Percentiles rank a stretch among this genome's conserved stretches.
These are phyloP conservation scores for Diceros bicornis DNA, from an alignment of 2,797 vertebrate genomes.

Conservation along the genomic window DNA sequence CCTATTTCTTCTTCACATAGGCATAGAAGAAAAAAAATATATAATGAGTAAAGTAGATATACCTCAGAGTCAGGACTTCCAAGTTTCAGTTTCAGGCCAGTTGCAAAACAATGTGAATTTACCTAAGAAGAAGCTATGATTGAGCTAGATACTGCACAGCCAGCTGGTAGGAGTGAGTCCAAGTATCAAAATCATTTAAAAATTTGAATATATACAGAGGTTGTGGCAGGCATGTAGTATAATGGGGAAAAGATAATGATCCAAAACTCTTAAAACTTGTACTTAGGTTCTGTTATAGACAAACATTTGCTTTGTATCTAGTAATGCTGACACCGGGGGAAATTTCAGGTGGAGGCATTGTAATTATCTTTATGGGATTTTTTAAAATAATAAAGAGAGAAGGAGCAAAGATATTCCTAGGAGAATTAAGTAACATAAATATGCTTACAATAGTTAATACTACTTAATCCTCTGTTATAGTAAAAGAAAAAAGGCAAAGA, in stretches of 20 bases:
- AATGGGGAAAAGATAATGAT: not conserved
- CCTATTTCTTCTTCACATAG: not conserved
- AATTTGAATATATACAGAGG: not conserved
- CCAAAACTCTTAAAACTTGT: not conserved
- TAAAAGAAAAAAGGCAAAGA: constrained; percentile 5
- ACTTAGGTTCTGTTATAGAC: not conserved
- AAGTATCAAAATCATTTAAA: not conserved
- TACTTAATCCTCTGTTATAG: not conserved
- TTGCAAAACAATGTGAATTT: not conserved
- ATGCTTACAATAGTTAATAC: constrained; percentile 28
- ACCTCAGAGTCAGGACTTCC: not conserved
- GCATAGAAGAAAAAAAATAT: not conserved
- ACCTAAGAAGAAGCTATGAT: not conserved
- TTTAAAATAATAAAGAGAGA: constrained; percentile 17
- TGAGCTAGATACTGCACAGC: not conserved
- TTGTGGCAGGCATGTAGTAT: not conserved
- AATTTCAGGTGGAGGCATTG: constrained; percentile 16
- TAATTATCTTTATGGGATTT: constrained; percentile 20
- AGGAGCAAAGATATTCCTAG: not conserved
- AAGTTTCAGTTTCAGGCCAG: not conserved
- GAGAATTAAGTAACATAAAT: constrained; percentile 11
- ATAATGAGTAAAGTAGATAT: not conserved
- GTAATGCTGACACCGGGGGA: not conserved
- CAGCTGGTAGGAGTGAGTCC: not conserved
- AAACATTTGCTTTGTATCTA: constrained; percentile 15